Percentiles rank a stretch among this genome's conserved stretches.
Evolutionary conservation across 2,888 invertebrate genomes (phyloP).

Genomic region (Synergus japonicus): DNA sequence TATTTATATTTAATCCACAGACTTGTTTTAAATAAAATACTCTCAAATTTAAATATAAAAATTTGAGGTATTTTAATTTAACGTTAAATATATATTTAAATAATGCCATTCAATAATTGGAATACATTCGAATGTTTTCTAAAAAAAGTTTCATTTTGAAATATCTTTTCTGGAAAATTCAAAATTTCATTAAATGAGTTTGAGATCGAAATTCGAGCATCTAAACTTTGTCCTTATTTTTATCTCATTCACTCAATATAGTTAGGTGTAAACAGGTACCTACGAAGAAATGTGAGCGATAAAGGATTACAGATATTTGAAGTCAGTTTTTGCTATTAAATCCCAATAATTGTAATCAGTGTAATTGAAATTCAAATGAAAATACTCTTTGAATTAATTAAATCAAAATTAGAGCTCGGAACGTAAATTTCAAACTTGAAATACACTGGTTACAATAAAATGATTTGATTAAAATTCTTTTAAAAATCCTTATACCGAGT

Average conservation of each 20-base stretch:
- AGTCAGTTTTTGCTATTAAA: constrained; percentile 14
- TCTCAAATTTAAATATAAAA: background rate
- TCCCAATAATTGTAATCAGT: background rate
- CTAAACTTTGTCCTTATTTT: constrained; percentile 22
- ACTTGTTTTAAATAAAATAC: background rate
- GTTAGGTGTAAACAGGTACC: constrained; percentile 29
- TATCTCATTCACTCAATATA: constrained; percentile 44
- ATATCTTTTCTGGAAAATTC: background rate
- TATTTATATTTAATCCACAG: background rate
- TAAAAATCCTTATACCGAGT: background rate
- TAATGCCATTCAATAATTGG: too few species aligned
- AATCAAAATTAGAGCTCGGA: background rate
- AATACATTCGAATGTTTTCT: too few species aligned
- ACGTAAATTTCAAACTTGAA: background rate
- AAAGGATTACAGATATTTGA: constrained; percentile 13
- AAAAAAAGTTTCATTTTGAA: background rate
- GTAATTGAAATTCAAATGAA: background rate
- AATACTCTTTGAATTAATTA: background rate
- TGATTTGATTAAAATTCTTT: background rate
- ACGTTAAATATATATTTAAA: too few species aligned
- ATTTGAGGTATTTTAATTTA: background rate
- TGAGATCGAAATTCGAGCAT: constrained; percentile 27
- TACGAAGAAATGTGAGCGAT: constrained; percentile 40
- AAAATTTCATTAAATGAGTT: background rate
- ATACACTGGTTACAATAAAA: background rate